Evolutionary conservation across 2,113 vertebrate species (phyloP), one percentile per base, ranked within the genome.

Genomic region (Vidua chalybeata): DNA sequence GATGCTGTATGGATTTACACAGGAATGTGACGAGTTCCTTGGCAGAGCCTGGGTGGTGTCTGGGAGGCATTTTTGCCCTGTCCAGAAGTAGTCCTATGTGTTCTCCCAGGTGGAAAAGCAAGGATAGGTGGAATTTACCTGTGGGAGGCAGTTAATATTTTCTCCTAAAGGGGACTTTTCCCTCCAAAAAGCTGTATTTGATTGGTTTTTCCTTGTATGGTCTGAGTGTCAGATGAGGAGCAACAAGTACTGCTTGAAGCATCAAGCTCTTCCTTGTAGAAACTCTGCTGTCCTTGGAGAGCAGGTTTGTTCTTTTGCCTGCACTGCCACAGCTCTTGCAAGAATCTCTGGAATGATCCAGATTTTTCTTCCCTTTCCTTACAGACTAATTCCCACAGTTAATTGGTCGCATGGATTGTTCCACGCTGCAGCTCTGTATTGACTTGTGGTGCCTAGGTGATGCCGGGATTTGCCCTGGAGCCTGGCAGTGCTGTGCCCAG

Each of bases 41-140:
- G 80, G 71, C 61, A 41, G 71, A 24, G 43, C 0, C 0, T 0
- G 18, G 19, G 17, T 55, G 9, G 8, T 9, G 10, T 20, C 6
- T 13, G 13, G 33, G 67, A 72, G 17, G 31, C 0, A 0, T 18
- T 79, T 86, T 33, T 75, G 52, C 48, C 35, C 37, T 37, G 19
- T 45, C 62, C 63, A 31, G 84, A 51, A 69, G 46, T 5, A 28
- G 20, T n/a, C 18, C 3, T 24, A 2, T 22, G 35, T 35, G 2
- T 78, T 61, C 31, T 89, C 23, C 37, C 54, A 48, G 58, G 45
- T 46, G 54, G 48, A 49, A n/a, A 41, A 83, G 72, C 21, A 27
- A 16, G 68, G 67, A 58, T 12, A 15, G 72, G 15, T 28, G 17
- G n/a, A 41, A 45, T 49, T 58, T 59, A 59, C 33, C 45, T 58